Percentiles rank a stretch among this genome's conserved stretches.
These are phyloP conservation scores for Rallus limicola DNA, from an alignment of 2,113 vertebrate species.

Conservation along the genomic window DNA sequence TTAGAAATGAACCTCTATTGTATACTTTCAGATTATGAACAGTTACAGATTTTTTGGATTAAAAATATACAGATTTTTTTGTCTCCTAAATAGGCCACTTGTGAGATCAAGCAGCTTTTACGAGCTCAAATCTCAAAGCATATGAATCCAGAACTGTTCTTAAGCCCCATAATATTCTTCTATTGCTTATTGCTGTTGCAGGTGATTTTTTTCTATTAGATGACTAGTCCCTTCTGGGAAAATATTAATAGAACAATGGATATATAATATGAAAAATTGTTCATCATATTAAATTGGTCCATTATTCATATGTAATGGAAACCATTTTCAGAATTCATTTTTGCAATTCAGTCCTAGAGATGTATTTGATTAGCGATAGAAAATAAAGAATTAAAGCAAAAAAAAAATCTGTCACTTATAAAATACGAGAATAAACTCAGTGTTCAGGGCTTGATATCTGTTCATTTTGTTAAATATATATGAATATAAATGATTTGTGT, in stretches of 20 bases:
- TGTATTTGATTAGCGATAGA: not conserved
- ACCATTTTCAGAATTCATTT: not conserved
- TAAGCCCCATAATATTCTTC: not conserved
- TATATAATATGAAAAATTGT: not conserved
- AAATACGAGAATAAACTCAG: not conserved
- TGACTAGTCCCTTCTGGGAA: not conserved
- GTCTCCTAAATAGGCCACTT: not conserved
- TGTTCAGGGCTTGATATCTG: not conserved
- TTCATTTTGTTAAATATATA: not conserved
- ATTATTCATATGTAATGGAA: not conserved
- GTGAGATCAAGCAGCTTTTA: not conserved
- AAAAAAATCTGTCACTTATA: not conserved
- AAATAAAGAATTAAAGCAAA: not conserved
- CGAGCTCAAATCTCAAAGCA: not conserved
- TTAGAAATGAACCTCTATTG: not conserved
- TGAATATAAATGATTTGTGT: not conserved
- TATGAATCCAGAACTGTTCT: not conserved
- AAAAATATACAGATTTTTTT: not conserved
- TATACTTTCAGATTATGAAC: not conserved
- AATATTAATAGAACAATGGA: not conserved
- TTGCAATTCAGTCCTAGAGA: not conserved
- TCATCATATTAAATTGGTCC: not conserved
- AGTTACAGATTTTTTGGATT: not conserved
- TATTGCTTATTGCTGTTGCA: not conserved
- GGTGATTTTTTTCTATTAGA: not conserved